phyloP scores from a whole-genome alignment of 1,140 invertebrate genomes.

The Macrotrachela quadricornifera region DNA sequence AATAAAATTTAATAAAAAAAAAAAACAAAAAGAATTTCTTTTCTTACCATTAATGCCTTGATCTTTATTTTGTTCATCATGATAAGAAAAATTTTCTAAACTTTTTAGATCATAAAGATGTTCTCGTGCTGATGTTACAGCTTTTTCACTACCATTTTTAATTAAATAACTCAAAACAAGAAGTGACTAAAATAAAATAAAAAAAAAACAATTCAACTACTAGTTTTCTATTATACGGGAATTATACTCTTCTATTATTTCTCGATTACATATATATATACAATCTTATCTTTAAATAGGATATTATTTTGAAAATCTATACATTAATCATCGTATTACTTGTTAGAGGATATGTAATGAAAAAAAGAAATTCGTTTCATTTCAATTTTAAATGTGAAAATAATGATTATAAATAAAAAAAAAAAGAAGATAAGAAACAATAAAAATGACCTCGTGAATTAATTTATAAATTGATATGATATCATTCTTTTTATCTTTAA shows the following conservation, averaged over 20 bases:
- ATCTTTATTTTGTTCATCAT: constrained; percentile 88
- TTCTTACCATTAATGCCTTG: constrained; percentile 65
- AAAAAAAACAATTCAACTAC: neutral
- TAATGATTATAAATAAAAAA: no score
- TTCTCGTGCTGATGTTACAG: constrained; percentile 62
- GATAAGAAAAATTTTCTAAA: constrained; percentile 82
- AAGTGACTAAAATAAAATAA: constrained; percentile 38
- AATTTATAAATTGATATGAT: neutral
- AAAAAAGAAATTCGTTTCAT: neutral
- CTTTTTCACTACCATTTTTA: constrained; percentile 76
- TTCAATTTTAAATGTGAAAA: neutral
- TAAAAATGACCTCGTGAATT: no score
- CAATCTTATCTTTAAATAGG: neutral
- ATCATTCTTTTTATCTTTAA: no score
- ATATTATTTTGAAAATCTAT: neutral
- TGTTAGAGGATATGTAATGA: no score
- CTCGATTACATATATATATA: neutral
- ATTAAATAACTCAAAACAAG: constrained; percentile 73
- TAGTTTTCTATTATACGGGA: neutral
- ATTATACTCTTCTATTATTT: neutral
- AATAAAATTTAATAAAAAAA: constrained; percentile 11
- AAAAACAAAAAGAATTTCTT: neutral
- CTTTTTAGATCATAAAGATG: constrained; percentile 72
- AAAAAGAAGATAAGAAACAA: neutral
- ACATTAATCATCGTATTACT: no score